Evolutionary conservation across 1,140 invertebrate genomes (phyloP).

Genomic region (Drosophila nikananu): DNA sequence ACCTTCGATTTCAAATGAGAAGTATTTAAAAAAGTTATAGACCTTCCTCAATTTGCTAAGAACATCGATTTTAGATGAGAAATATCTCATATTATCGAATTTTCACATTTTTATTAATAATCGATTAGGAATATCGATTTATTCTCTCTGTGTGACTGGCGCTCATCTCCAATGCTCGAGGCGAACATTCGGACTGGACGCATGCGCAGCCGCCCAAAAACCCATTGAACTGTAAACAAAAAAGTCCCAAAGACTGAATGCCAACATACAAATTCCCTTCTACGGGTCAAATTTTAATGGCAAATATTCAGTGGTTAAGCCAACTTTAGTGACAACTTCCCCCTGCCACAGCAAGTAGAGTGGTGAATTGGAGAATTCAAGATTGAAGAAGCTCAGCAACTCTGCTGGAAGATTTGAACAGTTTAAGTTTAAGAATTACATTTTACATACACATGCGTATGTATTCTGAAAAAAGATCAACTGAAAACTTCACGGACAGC

Average conservation of each 20-base stretch:
- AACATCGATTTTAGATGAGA: neutral
- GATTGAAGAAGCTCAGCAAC: neutral
- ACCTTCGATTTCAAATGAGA: too few species aligned
- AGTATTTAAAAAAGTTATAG: too few species aligned
- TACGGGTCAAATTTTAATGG: slow-evolving; percentile 67
- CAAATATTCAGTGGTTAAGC: slow-evolving; percentile 34
- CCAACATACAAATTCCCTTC: slow-evolving; percentile 40
- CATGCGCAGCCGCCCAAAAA: slow-evolving; percentile 41
- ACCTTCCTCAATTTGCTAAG: too few species aligned
- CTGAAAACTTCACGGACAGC: neutral
- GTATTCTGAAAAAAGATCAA: neutral
- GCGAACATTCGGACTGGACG: slow-evolving; percentile 25
- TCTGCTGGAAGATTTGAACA: neutral
- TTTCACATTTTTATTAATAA: neutral
- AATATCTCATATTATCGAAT: too few species aligned
- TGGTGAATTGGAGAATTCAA: neutral
- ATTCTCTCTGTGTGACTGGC: slow-evolving; percentile 3
- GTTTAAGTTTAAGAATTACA: neutral
- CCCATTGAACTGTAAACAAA: slow-evolving; percentile 76
- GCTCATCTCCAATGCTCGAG: neutral
- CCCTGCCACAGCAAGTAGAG: neutral
- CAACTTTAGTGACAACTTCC: slow-evolving; percentile 28
- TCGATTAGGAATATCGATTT: neutral
- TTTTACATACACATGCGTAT: neutral
- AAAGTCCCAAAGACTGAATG: slow-evolving; percentile 22